Base-by-base conservation (phyloP, 2,888 invertebrate species). In the Volucella inflata region DNA sequence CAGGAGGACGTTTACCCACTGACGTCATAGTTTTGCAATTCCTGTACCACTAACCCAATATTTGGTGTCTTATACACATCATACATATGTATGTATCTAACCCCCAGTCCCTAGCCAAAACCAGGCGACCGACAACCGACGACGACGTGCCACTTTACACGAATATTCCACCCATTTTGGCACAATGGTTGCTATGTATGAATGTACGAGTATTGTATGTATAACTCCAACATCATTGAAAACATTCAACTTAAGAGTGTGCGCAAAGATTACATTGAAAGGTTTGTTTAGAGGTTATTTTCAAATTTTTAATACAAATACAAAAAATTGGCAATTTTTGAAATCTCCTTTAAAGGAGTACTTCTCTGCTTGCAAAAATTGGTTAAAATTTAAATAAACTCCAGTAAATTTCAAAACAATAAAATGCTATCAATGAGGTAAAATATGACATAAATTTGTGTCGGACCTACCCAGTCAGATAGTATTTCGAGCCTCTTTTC, bases 1-100 rank as follows among this genome's bases (percentile, higher is more conserved):
- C 87, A 64, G 85, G 88, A 88, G 89, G 89, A 88, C 89, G 88
- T 89, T 89, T 89, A 89, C 89, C 89, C 87, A 87, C 79, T 89
- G 89, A 89, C 89, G 89, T 89, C 89, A 89, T 88, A 57, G 87
- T 88, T 88, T 74, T 80, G 87, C 87, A 87, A 87, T 79, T 88
- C 65, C 87, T 87, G 88, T 81, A 84, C 89, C 87, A 88, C 88
- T 88, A 87, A 89, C 89, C 88, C 78, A 88, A 65, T 87, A 87
- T 82, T 79, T 71, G 65, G 72, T 65, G 65, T 59, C 65, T 67
- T 85, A 85, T 85, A 85, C 72, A 85, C 71, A 80, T 71, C 76
- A 46, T 57, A 72, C 30, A 30, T 30, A 21, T 21, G 3, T 21
- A 30, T 30, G 30, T 30, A 30, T 30, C 6, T 30, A 30, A 0